Evolutionary conservation across 2,113 vertebrate genomes (phyloP).

Genomic region (Tragelaphus scriptus): DNA sequence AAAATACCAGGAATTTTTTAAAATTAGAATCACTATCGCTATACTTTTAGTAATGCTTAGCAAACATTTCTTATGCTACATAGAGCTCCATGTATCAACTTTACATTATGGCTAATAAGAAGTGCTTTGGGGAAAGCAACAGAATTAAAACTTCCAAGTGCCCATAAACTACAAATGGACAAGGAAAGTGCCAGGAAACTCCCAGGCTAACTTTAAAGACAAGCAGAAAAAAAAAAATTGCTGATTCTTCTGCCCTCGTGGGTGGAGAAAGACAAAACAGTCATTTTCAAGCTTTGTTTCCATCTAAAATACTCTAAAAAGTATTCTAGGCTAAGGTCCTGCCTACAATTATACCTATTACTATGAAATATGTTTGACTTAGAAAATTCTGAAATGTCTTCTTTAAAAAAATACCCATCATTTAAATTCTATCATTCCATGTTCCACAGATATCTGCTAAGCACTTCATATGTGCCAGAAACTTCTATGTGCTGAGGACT

Average conservation of each 20-base stretch:
- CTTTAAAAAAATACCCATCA: not conserved
- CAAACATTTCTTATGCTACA: not conserved
- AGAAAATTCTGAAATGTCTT: not conserved
- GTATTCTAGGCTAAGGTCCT: not conserved
- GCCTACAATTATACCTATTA: not conserved
- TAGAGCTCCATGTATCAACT: not conserved
- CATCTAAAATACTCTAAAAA: not conserved
- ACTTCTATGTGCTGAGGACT: not conserved
- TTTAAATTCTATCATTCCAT: not conserved
- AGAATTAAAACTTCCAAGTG: not conserved
- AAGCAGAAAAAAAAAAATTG: not conserved
- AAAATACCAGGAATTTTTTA: not conserved
- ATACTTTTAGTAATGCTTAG: not conserved
- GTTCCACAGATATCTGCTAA: constrained; percentile 14
- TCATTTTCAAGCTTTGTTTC: constrained; percentile 26
- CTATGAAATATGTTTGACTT: not conserved
- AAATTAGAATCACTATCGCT: not conserved
- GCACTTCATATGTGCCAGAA: not conserved
- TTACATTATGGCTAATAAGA: not conserved
- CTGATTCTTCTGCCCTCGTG: not conserved
- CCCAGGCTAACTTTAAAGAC: not conserved
- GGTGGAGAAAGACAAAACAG: not conserved
- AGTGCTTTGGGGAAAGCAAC: not conserved
- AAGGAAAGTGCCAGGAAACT: not conserved
- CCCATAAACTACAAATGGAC: not conserved